phyloP scores from a whole-genome alignment of 2,113 vertebrate genomes.

The Heptranchias perlo region DNA sequence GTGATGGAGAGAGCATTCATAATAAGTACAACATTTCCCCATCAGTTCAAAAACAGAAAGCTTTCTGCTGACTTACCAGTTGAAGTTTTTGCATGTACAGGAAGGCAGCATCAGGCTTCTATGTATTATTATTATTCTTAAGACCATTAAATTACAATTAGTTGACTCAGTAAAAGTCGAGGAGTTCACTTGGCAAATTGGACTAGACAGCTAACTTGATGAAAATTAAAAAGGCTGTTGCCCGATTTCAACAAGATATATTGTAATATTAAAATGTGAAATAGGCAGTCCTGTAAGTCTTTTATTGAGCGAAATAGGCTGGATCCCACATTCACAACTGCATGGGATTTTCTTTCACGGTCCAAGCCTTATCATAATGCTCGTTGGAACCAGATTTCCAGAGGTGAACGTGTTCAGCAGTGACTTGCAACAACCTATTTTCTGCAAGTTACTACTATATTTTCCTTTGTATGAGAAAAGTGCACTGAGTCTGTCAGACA shows the following conservation, averaged over 20 bases:
- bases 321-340: not conserved
- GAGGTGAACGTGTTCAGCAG: not conserved
- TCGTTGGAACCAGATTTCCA: not conserved
- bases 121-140: not conserved
- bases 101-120: not conserved
- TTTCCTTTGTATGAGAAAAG: too few species aligned
- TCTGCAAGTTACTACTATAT: not conserved
- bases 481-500: not conserved
- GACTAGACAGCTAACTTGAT: not conserved
- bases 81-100: not conserved
- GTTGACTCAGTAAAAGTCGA: not conserved
- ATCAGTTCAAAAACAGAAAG: not conserved
- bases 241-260: not conserved
- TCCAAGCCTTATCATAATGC: not conserved
- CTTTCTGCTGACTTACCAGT: not conserved
- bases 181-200: not conserved
- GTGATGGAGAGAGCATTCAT: not conserved
- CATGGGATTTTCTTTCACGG: not conserved
- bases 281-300: not conserved
- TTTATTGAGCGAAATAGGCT: not conserved
- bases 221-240: not conserved
- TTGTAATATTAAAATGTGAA: not conserved
- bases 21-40: not conserved
- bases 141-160: not conserved
- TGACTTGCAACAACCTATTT: not conserved